Conservation (phyloP, 2,888 invertebrate species). For the Eilema depressum region DNA sequence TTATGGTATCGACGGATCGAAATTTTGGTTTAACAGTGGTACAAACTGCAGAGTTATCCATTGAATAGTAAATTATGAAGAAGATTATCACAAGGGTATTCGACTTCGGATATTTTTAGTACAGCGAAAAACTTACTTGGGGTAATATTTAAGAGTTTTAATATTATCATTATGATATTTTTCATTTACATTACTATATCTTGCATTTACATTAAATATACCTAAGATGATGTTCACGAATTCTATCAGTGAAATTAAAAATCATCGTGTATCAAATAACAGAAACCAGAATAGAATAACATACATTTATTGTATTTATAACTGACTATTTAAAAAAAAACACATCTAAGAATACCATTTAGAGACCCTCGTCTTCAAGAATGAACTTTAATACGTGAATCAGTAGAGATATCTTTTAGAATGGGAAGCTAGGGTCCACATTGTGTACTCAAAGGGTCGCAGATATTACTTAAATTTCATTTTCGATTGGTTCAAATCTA, state of each 20-base stretch:
- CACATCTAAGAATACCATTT: not conserved
- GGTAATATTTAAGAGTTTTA: too few relatives aligned
- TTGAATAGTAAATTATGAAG: too few relatives aligned
- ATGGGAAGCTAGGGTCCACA: slow-evolving; percentile 19
- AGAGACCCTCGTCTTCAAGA: not conserved
- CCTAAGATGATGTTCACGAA: not conserved
- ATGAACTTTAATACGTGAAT: not conserved
- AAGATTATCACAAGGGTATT: too few relatives aligned
- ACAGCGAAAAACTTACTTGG: too few relatives aligned
- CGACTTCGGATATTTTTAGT: too few relatives aligned
- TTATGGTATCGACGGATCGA: too few relatives aligned
- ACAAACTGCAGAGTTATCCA: too few relatives aligned
- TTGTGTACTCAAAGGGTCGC: slow-evolving; percentile 39
- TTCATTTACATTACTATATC: too few relatives aligned
- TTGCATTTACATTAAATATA: too few relatives aligned
- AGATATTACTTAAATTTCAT: slow-evolving; percentile 49
- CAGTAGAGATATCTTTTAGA: not conserved
- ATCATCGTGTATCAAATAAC: not conserved
- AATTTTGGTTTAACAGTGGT: too few relatives aligned
- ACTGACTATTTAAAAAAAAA: not conserved
- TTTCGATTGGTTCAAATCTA: slow-evolving; percentile 43
- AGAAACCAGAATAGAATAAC: not conserved
- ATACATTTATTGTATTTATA: not conserved
- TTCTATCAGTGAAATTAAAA: not conserved
- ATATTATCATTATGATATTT: too few relatives aligned